Base-by-base conservation (phyloP, 2,888 invertebrate genomes). In the Rhagium mordax region DNA sequence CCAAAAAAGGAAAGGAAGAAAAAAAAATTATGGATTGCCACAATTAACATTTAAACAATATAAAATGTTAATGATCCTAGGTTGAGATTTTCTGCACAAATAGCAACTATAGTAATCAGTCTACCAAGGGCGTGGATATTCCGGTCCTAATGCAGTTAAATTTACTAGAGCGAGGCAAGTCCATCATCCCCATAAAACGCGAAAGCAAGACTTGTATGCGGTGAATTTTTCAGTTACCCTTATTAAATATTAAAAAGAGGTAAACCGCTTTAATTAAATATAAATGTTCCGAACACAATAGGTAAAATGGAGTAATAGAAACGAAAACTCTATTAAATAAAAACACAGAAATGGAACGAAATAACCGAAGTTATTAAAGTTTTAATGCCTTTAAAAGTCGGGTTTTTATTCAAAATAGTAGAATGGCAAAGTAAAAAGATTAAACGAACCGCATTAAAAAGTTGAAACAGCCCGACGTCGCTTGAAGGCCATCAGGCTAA, bases 371-470 rank as follows among this genome's bases (percentile, higher is more conserved):
- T 60, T 75, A 73, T 73, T 73, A 72, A 75, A 73, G 73, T 76
- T 74, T 71, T 67, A 74, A 76, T 69, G 69, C 62, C 49, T 62
- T 60, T 55, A 61, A 67, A 70, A 76, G 72, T 76, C 71, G n/a
- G 72, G 70, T 27, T 76, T 75, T 72, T 68, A 74, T 72, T 76
- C 70, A 65, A 72, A 76, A 72, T 76, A 70, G 74, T 33, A 61
- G 68, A 68, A 74, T 51, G 62, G 62, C 64, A 51, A 64, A 70
- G 72, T 72, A 71, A 71, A 77, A 66, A 74, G 73, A 77, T 77
- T 77, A 73, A 77, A 73, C 72, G 72, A 77, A 77, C 76, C 74
- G 72, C 74, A 72, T 72, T 74, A 76, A 76, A 76, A 73, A 72
- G 70, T 76, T 75, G 66, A 53, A 55, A 70, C 68, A 60, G 33